Evolutionary conservation across 1,140 invertebrate genomes (phyloP), one percentile per base, ranked within the genome.

Genomic region (Oreohelix idahoensis): DNA sequence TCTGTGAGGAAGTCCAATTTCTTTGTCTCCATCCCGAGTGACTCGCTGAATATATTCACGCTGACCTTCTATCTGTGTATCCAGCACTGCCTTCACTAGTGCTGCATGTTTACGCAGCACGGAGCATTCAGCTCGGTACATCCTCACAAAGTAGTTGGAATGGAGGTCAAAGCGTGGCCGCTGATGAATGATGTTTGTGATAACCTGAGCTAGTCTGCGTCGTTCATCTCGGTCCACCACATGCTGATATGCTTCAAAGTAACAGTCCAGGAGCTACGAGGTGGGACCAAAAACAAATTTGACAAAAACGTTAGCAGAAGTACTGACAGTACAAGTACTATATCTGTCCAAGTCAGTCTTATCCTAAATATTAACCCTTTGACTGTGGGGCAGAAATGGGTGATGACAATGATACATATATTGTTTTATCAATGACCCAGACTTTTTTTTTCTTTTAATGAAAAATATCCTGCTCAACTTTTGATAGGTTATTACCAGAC

Each of bases 181-280:
- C 49, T 89, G 88, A 78, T 92, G 83, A 51, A 93, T 92, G 36
- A 93, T 83, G 75, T 92, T 89, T 15, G 88, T 91, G n/a, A 93
- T 92, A 13, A 89, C 88, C 79, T 92, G 91, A 4, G 92, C 90
- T 42, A 93, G 73, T 17, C 79, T 76, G 36, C 91, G 85, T 63
- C 89, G 89, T 84, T 93, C 92, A 79, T 92, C 91, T 79, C 90
- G 86, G 70, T 93, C 92, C 87, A 90, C 90, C 36, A 92, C 89
- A 86, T 93, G 90, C 49, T 92, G 90, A 79, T 93, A 93, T 0
- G 91, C 91, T 79, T 93, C 92, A 77, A 89, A 84, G 84, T 92
- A 93, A 81, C 92, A 92, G 76, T 93, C 91, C 29, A 93, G 29
- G 70, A 93, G 81, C 91, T 93, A 79, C 71, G 86, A 87, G 42